A percentile compares a stretch with the other conserved stretches of the same genome.
Conservation (phyloP, 2,797 vertebrate species). For the Sphenodon punctatus region DNA sequence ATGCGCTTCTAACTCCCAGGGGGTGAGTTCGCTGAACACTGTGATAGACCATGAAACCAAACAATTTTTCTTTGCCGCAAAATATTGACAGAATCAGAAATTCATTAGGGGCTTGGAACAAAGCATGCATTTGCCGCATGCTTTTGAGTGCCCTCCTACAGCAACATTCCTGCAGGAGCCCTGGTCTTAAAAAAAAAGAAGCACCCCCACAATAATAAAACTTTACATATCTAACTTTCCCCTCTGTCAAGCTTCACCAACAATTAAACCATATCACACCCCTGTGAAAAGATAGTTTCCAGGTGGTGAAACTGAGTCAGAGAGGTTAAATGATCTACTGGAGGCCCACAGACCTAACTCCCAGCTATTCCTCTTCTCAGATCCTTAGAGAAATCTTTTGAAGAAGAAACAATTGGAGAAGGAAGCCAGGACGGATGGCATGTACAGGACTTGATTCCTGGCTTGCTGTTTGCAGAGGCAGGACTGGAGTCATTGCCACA, state of each 20-base stretch:
- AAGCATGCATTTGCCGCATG: not conserved
- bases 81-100: slow-evolving; percentile 28
- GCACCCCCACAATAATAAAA: not conserved
- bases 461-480: too few species aligned
- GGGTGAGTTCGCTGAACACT: not conserved
- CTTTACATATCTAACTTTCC: not conserved
- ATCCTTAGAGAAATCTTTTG: too few species aligned
- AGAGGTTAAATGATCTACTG: not conserved
- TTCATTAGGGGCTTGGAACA: not conserved
- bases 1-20: slow-evolving; percentile 19
- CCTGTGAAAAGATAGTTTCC: too few species aligned
- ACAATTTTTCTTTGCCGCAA: slow-evolving; percentile 8
- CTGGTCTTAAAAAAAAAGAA: slow-evolving; percentile 1
- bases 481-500: too few species aligned
- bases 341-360: not conserved
- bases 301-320: not conserved
- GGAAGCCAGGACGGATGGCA: too few species aligned
- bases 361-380: not conserved
- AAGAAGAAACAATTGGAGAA: too few species aligned
- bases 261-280: too few species aligned
- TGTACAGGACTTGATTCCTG: too few species aligned
- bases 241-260: too few species aligned
- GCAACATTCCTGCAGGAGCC: not conserved
- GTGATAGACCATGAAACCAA: slow-evolving; percentile 12
- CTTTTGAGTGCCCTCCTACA: slow-evolving; percentile 6